These are phyloP conservation scores for Caranx melampygus DNA, from an alignment of 2,113 vertebrate species.

Conservation along the genomic window DNA sequence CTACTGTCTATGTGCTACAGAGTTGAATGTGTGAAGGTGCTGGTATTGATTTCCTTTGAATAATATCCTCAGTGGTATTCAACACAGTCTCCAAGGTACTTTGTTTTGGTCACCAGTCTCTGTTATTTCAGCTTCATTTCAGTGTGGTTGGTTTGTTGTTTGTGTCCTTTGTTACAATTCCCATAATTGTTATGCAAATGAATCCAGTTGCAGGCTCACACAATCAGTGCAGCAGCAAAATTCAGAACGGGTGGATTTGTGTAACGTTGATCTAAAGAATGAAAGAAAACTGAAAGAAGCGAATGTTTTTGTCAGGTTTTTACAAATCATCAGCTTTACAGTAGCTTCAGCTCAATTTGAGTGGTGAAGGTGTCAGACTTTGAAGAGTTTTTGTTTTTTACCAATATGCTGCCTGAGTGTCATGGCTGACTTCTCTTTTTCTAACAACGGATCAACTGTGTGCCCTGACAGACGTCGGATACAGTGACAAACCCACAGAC, in stretches of 20 bases:
- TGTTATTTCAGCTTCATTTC: not conserved
- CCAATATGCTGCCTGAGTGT: not conserved
- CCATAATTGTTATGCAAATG: not conserved
- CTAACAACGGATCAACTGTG: not conserved
- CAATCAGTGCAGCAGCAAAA: not conserved
- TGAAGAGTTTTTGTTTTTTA: no score
- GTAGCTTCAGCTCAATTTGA: not conserved
- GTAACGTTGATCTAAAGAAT: not conserved
- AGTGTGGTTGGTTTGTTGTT: not conserved
- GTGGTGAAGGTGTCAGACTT: no score
- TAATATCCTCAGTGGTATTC: not conserved
- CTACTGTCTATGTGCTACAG: not conserved
- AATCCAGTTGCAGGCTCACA: not conserved
- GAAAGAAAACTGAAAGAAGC: no score
- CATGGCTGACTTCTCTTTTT: not conserved
- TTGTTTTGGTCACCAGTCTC: not conserved
- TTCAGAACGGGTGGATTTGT: not conserved
- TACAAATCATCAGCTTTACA: not conserved
- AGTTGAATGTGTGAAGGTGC: not conserved
- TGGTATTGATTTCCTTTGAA: not conserved
- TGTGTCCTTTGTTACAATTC: not conserved
- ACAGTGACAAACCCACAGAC: no score
- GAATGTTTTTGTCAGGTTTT: no score
- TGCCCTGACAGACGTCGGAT: no score
- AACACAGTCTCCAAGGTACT: not conserved